These are phyloP conservation scores for Drosophila hydei DNA, from an alignment of 1,140 invertebrate species.

Conservation along the genomic window DNA sequence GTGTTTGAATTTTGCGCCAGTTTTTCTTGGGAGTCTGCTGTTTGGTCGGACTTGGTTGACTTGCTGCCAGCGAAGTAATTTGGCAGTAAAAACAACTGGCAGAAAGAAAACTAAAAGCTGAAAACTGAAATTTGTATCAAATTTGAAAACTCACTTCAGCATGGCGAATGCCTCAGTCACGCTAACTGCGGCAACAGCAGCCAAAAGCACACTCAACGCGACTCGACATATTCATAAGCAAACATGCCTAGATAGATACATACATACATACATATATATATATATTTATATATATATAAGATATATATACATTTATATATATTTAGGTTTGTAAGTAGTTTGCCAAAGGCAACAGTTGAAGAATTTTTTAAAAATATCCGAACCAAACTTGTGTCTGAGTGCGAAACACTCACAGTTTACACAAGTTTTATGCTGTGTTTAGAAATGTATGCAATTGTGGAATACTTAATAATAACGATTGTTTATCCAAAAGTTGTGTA, in stretches of 20 bases:
- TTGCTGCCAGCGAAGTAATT: constrained; percentile 53
- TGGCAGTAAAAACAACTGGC: constrained; percentile 40
- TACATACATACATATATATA: neutral
- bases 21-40: constrained; percentile 11
- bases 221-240: too few species aligned
- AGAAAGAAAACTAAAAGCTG: constrained; percentile 40
- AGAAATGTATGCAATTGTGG: too few species aligned
- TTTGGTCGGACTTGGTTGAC: constrained; percentile 51
- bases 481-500: neutral
- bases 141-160: constrained; percentile 76
- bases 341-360: constrained; percentile 9
- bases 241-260: neutral
- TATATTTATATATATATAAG: neutral
- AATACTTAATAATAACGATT: constrained; percentile 7
- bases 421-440: constrained; percentile 3
- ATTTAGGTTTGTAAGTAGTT: constrained; percentile 36
- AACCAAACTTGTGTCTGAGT: constrained; percentile 18
- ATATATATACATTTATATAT: neutral
- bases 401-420: neutral
- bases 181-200: constrained; percentile 63
- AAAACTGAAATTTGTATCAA: constrained; percentile 72
- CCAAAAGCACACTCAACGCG: neutral
- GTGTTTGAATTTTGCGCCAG: constrained; percentile 74
- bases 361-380: constrained; percentile 38
- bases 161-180: constrained; percentile 78